Evolutionary conservation across 2,113 vertebrate species (phyloP).

Genomic region (Seriola quinqueradiata): DNA sequence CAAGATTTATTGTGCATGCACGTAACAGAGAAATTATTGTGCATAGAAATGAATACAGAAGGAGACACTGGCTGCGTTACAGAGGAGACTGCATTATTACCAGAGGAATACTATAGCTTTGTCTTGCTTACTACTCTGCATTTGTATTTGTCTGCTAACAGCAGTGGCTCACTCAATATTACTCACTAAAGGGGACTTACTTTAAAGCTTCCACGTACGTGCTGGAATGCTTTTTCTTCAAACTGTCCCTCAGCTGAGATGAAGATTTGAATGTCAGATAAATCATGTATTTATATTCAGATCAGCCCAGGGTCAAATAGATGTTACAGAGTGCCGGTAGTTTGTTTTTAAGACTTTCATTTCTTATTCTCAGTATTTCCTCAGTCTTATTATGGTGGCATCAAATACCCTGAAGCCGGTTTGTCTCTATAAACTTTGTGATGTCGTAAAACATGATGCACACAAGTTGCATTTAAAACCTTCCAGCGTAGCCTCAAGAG

Average conservation of each 20-base stretch:
- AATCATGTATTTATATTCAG: constrained; percentile 12
- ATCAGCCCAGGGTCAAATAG: not conserved
- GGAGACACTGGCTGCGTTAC: constrained; percentile 1
- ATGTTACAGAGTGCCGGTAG: too few relatives aligned
- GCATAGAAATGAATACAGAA: constrained; percentile 31
- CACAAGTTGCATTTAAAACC: constrained; percentile 41
- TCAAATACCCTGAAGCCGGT: constrained; percentile 43
- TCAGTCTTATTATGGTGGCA: constrained; percentile 10
- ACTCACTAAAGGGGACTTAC: constrained; percentile 16
- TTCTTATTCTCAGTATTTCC: not conserved
- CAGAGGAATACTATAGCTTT: constrained; percentile 41
- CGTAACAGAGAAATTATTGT: constrained; percentile 11
- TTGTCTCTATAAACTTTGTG: constrained; percentile 18
- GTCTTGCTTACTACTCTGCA: constrained; percentile 17
- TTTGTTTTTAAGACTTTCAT: too few relatives aligned
- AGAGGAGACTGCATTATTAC: not conserved
- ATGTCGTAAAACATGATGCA: constrained; percentile 33
- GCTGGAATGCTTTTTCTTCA: constrained; percentile 10
- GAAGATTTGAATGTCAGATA: constrained; percentile 30
- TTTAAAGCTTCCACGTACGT: constrained; percentile 13
- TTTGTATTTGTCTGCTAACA: constrained; percentile 53
- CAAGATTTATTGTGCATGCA: constrained; percentile 38
- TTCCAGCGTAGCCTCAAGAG: constrained; percentile 14
- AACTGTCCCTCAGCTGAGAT: not conserved
- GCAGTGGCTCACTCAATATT: constrained; percentile 44